Percentiles rank a stretch among this genome's conserved stretches.
These are phyloP conservation scores for Excalfactoria chinensis DNA, from an alignment of 2,113 vertebrate genomes.

Conservation along the genomic window DNA sequence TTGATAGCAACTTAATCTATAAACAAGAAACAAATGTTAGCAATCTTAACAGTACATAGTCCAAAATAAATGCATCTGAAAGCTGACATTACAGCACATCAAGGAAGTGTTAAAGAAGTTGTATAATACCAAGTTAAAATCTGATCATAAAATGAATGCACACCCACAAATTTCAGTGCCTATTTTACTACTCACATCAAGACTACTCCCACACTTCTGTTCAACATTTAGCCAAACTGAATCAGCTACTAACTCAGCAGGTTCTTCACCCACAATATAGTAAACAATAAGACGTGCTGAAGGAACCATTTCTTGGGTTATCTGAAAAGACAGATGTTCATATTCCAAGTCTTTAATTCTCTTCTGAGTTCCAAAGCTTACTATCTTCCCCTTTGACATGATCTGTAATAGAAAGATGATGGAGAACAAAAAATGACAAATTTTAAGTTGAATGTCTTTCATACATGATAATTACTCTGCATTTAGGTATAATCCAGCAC, in stretches of 20 bases:
- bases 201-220: conserved; percentile 85
- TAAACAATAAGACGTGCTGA: conserved; percentile 91
- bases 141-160: neutral
- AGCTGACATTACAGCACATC: neutral
- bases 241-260: conserved; percentile 90
- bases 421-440: neutral
- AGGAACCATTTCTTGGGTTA: conserved; percentile 89
- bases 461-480: neutral
- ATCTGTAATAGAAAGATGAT: conserved; percentile 70
- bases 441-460: neutral
- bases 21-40: conserved; percentile 9
- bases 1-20: conserved; percentile 78
- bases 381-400: conserved; percentile 85
- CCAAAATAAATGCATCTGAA: neutral
- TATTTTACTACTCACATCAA: conserved; percentile 76
- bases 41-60: neutral
- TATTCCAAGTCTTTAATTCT: conserved; percentile 45
- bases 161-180: neutral
- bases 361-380: conserved; percentile 74
- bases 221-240: conserved; percentile 89
- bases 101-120: neutral
- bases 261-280: conserved; percentile 85
- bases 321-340: conserved; percentile 81
- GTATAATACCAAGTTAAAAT: neutral
- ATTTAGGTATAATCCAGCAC: neutral